Evolutionary conservation across 2,113 vertebrate species (phyloP).

Genomic region (Colossoma macropomum): DNA sequence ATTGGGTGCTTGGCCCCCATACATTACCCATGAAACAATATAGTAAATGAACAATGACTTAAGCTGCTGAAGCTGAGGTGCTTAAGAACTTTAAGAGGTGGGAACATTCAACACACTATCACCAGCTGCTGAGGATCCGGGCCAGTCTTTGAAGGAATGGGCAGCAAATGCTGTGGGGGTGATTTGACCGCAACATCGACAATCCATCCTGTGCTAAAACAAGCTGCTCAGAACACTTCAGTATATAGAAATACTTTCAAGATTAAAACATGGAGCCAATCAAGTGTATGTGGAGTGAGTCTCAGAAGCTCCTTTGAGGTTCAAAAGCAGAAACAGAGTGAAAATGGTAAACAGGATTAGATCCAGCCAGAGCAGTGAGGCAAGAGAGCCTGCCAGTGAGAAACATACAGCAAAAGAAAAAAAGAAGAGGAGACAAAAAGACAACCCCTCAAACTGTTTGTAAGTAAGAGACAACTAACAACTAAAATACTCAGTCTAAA

Average conservation of each 20-base stretch:
- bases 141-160: background rate
- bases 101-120: background rate
- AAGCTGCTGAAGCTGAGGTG: background rate
- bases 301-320: background rate
- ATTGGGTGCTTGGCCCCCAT: background rate
- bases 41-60: background rate
- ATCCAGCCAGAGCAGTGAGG: background rate
- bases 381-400: background rate
- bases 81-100: background rate
- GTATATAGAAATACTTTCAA: background rate
- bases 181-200: conserved; percentile 21
- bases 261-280: background rate
- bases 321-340: background rate
- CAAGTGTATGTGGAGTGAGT: background rate
- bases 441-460: background rate
- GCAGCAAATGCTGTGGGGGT: conserved; percentile 34
- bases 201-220: conserved; percentile 20
- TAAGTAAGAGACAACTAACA: no score
- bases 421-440: background rate
- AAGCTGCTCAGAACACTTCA: conserved; percentile 23
- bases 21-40: background rate
- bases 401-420: background rate
- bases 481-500: no score
- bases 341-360: background rate
- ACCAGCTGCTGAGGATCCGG: conserved; percentile 19